Percentiles rank a stretch among this genome's conserved stretches.
Conservation (phyloP, 2,797 vertebrate species). For the Selene dorsalis region DNA sequence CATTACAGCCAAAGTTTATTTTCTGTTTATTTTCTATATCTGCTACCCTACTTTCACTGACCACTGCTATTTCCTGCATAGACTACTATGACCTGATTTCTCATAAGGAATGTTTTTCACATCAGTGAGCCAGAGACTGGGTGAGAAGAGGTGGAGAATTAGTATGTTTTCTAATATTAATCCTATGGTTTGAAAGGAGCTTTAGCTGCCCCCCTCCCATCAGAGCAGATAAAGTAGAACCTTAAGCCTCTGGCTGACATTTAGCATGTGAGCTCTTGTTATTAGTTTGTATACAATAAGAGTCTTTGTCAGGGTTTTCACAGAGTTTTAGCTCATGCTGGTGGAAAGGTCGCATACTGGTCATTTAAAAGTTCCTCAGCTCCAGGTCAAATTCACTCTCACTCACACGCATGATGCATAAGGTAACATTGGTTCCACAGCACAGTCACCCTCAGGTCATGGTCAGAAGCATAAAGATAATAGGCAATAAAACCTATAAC, state of each 20-base stretch:
- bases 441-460: neutral
- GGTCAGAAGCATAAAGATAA: neutral
- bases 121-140: neutral
- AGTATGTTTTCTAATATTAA: neutral
- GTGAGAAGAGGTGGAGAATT: neutral
- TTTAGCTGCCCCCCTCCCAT: neutral
- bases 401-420: too few relatives aligned
- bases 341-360: neutral
- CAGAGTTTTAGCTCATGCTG: neutral
- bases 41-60: too few relatives aligned
- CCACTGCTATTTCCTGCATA: too few relatives aligned
- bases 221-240: neutral
- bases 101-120: too few relatives aligned
- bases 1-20: too few relatives aligned
- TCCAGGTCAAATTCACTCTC: neutral
- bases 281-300: neutral
- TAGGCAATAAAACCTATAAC: too few relatives aligned
- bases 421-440: neutral
- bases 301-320: neutral
- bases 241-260: slow-evolving; percentile 18
- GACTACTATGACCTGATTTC: too few relatives aligned
- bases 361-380: neutral
- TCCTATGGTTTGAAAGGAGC: neutral
- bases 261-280: neutral
- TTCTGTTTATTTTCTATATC: too few relatives aligned